Base-by-base conservation (phyloP, 2,797 vertebrate genomes). In the Platalea minor region DNA sequence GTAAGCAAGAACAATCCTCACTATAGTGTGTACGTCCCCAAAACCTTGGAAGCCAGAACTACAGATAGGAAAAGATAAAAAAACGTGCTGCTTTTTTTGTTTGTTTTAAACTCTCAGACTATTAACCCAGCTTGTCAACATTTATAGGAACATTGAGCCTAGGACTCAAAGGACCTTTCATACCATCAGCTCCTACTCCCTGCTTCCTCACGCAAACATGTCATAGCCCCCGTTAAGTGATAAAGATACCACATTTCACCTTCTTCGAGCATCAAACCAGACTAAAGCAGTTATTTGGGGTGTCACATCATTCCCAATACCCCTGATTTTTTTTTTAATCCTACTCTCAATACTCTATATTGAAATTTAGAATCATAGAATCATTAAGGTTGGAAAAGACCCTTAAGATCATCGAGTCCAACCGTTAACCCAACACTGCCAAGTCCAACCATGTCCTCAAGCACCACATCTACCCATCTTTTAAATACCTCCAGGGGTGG, bases 101-200 rank as follows among this genome's bases (percentile, higher is more conserved):
- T 51, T 86, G 29, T 77, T 91, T 74, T 17, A 1, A 85, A 54
- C 45, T 85, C 31, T 46, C 54, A 76, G 59, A 46, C n/a, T 45
- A 60, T 39, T 77, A 84, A 91, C 20, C 13, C 77, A 77, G 41
- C n/a, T 73, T 43, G 13, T 43, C 73, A 48, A 74, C 13, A 21
- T 53, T 61, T 29, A 80, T 0, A 83, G 26, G 33, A 65, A 68
- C 53, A 67, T 0, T 0, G 3, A 54, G 77, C 45, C 74, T 2
- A 65, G 51, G 31, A 41, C 56, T 43, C 2, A 0, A 64, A 70
- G n/a, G 37, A 82, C 57, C 26, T 50, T n/a, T 25, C 41, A 31
- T 9, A 6, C n/a, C 46, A 69, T n/a, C 69, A 57, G 25, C 16
- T 70, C n/a, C 43, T 31, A 5, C 43, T 56, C 76, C 57, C 28